These are phyloP conservation scores for Clitarchus hookeri DNA, from an alignment of 2,888 invertebrate species.

Conservation along the genomic window DNA sequence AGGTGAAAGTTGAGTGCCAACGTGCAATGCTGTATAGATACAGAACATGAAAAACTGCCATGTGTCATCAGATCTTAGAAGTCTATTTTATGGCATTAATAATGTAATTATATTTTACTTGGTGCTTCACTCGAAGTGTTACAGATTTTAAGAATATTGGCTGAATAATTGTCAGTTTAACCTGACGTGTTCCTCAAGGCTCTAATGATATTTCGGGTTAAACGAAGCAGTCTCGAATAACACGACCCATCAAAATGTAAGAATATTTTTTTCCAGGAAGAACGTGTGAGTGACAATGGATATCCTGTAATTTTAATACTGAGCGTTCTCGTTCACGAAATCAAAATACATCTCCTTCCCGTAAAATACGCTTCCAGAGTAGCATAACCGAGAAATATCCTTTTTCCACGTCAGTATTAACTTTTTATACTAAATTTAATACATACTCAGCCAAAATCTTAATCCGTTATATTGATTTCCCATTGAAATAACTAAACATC, in stretches of 20 bases:
- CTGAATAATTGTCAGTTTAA: background rate
- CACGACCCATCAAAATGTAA: background rate
- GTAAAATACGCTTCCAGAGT: background rate
- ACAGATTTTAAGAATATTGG: slow-evolving; percentile 2
- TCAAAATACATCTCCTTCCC: background rate
- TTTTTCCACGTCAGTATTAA: background rate
- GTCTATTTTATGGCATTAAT: background rate
- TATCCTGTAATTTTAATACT: slow-evolving; percentile 6
- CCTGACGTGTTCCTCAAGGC: slow-evolving; percentile 14
- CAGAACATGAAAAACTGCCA: background rate
- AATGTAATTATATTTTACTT: slow-evolving; percentile 11
- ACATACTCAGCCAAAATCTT: background rate
- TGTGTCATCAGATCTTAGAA: background rate
- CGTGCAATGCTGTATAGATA: background rate
- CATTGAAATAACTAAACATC: background rate
- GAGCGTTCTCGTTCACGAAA: background rate
- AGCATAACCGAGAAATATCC: background rate
- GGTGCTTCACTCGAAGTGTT: slow-evolving; percentile 2
- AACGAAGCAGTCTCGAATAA: slow-evolving; percentile 9
- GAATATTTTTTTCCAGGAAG: background rate
- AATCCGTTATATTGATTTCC: background rate
- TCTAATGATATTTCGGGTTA: slow-evolving; percentile 7
- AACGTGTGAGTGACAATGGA: background rate
- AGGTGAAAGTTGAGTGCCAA: background rate
- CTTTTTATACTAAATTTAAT: slow-evolving; percentile 8